Evolutionary conservation across 2,888 invertebrate species (phyloP), one percentile per base, ranked within the genome.

Genomic region (Chrysolina americana): DNA sequence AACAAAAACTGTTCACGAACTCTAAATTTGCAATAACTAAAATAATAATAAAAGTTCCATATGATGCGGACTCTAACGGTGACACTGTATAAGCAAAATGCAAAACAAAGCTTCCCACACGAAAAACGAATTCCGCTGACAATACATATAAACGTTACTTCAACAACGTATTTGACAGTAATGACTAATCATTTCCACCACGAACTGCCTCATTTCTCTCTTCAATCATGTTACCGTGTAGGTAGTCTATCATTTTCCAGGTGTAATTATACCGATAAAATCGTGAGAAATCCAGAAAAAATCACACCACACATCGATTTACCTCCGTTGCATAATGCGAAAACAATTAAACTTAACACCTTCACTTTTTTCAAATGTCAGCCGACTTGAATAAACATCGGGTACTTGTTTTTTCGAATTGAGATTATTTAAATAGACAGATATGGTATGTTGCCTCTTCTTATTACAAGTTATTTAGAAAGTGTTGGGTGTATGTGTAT

Each of bases 271-370:
- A 8, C 48, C 10, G 48, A 36, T 66, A 66, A n/a, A n/a, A 66
- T 66, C 66, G 66, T 66, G 66, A 66, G 66, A 66, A 66, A 28
- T 59, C 50, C 21, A n/a, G 15, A 50, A 66, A 66, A 48, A 65
- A 47, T 28, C 44, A 13, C 50, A 23, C 19, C 66, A 66, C 66
- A 50, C 23, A 65, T 65, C 66, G 50, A 2, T 50, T 59, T 17
- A 59, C 36, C 28, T n/a, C 23, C 23, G 11, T 66, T 66, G 36
- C 66, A 66, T 66, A 66, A 66, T 66, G 36, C 17, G 15, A 66
- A 66, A 50, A 66, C 66, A 66, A 50, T 66, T 48, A n/a, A 50
- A 66, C 28, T 19, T 50, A 66, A 66, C 66, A 50, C 66, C 66
- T 66, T 66, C 66, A 66, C 48, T 66, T 66, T 50, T 48, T 50